Evolutionary conservation across 2,113 vertebrate genomes (phyloP).

Genomic region (Rhinolophus ferrumequinum): DNA sequence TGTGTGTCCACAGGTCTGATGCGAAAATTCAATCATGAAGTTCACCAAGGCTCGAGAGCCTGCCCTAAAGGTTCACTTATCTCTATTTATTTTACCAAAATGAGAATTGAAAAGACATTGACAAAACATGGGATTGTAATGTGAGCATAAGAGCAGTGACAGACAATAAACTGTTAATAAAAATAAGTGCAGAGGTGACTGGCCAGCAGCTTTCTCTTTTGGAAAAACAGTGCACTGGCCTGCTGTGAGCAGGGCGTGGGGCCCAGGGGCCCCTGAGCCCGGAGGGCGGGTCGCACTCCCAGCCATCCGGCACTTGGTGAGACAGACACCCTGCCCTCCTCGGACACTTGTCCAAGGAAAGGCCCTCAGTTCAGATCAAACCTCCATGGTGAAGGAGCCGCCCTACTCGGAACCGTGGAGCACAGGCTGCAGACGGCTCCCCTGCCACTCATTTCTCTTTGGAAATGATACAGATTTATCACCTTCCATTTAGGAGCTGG

Average conservation of each 20-base stretch:
- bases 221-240: no score
- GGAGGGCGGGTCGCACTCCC: no score
- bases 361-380: background rate
- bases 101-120: slow-evolving; percentile 56
- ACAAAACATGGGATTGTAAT: slow-evolving; percentile 74
- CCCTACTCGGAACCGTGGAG: background rate
- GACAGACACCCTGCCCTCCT: background rate
- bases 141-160: slow-evolving; percentile 76
- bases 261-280: no score
- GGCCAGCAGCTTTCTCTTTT: background rate
- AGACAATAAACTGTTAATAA: slow-evolving; percentile 85
- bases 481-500: background rate
- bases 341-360: background rate
- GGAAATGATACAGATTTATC: background rate
- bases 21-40: slow-evolving; percentile 85
- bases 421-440: background rate
- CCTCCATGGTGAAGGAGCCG: background rate
- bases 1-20: slow-evolving; percentile 47
- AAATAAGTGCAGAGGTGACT: slow-evolving; percentile 52
- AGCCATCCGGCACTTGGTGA: background rate
- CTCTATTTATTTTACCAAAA: slow-evolving; percentile 88
- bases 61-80: slow-evolving; percentile 79
- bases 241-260: no score
- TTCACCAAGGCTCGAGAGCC: slow-evolving; percentile 77
- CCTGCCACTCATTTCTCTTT: fast-evolving